phyloP scores from a whole-genome alignment of 2,113 vertebrate genomes.

The Hemichromis elongatus region DNA sequence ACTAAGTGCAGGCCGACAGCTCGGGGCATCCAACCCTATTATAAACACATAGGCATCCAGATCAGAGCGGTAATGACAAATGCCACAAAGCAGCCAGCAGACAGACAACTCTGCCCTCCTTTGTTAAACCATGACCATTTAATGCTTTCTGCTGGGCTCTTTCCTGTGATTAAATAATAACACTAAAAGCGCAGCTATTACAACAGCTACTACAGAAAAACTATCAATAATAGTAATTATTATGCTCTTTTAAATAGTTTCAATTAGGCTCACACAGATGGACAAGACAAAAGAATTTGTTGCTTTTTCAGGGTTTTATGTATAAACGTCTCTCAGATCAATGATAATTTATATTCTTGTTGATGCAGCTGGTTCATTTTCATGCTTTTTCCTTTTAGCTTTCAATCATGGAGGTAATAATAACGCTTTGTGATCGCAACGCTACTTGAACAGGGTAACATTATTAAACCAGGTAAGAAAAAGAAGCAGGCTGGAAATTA shows the following conservation, averaged over 20 bases:
- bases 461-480: not conserved
- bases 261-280: not conserved
- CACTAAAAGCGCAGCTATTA: not conserved
- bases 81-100: not conserved
- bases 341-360: not conserved
- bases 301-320: not conserved
- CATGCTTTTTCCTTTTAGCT: not conserved
- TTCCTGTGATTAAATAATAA: not conserved
- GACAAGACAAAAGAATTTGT: not conserved
- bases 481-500: not conserved
- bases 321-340: not conserved
- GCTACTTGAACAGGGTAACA: not conserved
- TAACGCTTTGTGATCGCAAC: rapidly evolving
- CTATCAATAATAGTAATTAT: not conserved
- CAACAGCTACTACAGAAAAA: not conserved
- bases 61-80: slow-evolving; percentile 14
- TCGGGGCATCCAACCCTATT: slow-evolving; percentile 15
- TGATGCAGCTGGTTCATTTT: not conserved
- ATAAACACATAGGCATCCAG: not conserved
- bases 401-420: not conserved
- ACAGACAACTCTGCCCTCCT: not conserved
- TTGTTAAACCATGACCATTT: not conserved
- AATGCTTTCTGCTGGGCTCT: not conserved
- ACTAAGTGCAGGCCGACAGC: not conserved
- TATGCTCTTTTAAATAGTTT: not conserved